Evolutionary conservation across 2,113 vertebrate species (phyloP).

Genomic region (Isurus oxyrinchus): DNA sequence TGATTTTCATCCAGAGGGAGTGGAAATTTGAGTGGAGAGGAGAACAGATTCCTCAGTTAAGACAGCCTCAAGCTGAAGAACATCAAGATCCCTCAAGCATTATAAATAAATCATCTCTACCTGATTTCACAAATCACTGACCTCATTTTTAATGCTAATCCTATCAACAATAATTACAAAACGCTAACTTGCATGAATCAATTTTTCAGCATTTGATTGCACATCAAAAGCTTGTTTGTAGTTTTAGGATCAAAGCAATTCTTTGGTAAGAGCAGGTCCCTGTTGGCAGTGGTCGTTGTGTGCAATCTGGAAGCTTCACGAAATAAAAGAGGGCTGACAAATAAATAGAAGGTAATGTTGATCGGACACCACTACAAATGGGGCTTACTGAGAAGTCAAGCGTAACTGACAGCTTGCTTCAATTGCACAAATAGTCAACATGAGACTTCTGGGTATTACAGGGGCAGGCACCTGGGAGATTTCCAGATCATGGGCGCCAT

Average conservation of each 20-base stretch:
- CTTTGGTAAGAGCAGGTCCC: constrained; percentile 55
- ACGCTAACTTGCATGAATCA: constrained; percentile 53
- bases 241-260: constrained; percentile 51
- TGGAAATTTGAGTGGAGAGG: not conserved
- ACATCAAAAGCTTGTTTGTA: constrained; percentile 46
- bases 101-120: not conserved
- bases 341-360: constrained; percentile 44
- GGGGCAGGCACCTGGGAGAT: not conserved
- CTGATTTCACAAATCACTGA: constrained; percentile 46
- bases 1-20: not conserved
- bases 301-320: constrained; percentile 58
- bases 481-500: not conserved
- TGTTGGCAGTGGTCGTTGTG: constrained; percentile 53
- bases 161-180: constrained; percentile 44
- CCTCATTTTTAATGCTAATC: constrained; percentile 50
- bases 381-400: constrained; percentile 46
- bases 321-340: constrained; percentile 48
- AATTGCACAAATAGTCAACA: constrained; percentile 44
- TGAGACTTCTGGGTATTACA: not conserved
- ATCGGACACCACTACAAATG: constrained; percentile 45
- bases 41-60: not conserved
- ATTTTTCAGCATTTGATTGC: constrained; percentile 49
- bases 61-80: not conserved
- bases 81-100: not conserved
- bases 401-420: constrained; percentile 42